phyloP scores from a whole-genome alignment of 2,113 vertebrate species.

The Osmerus eperlanus region DNA sequence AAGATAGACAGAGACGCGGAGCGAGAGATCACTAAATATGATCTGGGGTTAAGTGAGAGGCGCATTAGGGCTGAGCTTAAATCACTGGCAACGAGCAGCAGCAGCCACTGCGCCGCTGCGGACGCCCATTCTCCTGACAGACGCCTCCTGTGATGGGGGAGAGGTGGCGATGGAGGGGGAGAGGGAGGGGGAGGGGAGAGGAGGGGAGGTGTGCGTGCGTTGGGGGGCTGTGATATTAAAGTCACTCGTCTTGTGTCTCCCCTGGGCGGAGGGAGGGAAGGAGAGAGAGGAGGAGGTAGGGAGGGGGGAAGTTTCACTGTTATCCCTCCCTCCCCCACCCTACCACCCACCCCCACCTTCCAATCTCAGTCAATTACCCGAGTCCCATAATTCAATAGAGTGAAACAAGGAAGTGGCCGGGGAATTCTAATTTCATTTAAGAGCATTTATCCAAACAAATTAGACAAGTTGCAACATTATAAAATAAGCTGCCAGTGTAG shows the following conservation, averaged over 20 bases:
- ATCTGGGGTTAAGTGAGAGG: constrained; percentile 66
- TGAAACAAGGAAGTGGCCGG: constrained; percentile 64
- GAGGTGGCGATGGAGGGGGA: constrained; percentile 27
- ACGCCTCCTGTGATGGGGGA: constrained; percentile 17
- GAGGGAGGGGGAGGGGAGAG: not conserved
- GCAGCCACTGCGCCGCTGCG: constrained; percentile 33
- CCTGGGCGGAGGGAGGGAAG: constrained; percentile 31
- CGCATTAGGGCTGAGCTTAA: constrained; percentile 53
- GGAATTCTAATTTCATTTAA: constrained; percentile 69
- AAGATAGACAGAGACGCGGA: constrained; percentile 6
- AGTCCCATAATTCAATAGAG: constrained; percentile 59
- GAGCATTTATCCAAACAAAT: constrained; percentile 72
- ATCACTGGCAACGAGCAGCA: constrained; percentile 61
- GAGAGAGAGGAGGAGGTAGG: constrained; percentile 11
- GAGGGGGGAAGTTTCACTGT: constrained; percentile 29
- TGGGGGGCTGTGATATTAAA: constrained; percentile 64
- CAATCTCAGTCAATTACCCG: constrained; percentile 69
- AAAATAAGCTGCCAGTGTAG: constrained; percentile 38
- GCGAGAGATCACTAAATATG: constrained; percentile 60
- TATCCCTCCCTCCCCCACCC: not conserved
- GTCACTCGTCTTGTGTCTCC: constrained; percentile 64
- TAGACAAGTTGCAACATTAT: constrained; percentile 50
- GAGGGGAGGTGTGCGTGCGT: not conserved
- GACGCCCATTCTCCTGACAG: constrained; percentile 53
- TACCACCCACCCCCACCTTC: not conserved